Percentiles rank a stretch among this genome's conserved stretches.
phyloP scores from a whole-genome alignment of 1,140 invertebrate species.

The Calephelis nemesis region DNA sequence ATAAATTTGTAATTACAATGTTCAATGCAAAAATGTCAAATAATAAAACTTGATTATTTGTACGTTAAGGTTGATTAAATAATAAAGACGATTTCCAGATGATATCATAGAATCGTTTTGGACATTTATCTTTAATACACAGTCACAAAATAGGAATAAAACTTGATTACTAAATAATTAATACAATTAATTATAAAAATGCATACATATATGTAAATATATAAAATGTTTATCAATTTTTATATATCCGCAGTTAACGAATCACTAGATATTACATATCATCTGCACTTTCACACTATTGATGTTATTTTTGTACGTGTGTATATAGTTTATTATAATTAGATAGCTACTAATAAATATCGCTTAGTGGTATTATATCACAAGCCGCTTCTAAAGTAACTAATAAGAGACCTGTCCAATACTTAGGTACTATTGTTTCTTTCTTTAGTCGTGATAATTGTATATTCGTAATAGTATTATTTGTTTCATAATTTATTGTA shows the following conservation, averaged over 20 bases:
- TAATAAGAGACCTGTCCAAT: conserved; percentile 24
- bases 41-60: too few relatives aligned
- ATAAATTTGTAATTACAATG: too few relatives aligned
- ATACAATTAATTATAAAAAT: conserved; percentile 23
- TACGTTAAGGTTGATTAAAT: too few relatives aligned
- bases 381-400: conserved; percentile 12
- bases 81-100: too few relatives aligned
- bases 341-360: conserved; percentile 58
- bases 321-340: conserved; percentile 51
- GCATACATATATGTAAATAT: conserved; percentile 29
- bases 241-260: conserved; percentile 54
- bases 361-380: conserved; percentile 19
- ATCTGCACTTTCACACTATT: conserved; percentile 67
- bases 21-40: too few relatives aligned
- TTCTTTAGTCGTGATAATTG: conserved; percentile 7
- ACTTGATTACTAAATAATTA: neutral
- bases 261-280: conserved; percentile 71
- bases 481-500: conserved; percentile 11
- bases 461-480: conserved; percentile 6
- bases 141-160: neutral
- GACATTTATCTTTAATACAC: too few relatives aligned
- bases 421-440: conserved; percentile 20
- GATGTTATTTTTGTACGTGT: conserved; percentile 65
- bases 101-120: too few relatives aligned
- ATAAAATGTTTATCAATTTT: conserved; percentile 58